These are phyloP conservation scores for Pectinophora gossypiella DNA, from an alignment of 1,140 invertebrate species.

Conservation along the genomic window DNA sequence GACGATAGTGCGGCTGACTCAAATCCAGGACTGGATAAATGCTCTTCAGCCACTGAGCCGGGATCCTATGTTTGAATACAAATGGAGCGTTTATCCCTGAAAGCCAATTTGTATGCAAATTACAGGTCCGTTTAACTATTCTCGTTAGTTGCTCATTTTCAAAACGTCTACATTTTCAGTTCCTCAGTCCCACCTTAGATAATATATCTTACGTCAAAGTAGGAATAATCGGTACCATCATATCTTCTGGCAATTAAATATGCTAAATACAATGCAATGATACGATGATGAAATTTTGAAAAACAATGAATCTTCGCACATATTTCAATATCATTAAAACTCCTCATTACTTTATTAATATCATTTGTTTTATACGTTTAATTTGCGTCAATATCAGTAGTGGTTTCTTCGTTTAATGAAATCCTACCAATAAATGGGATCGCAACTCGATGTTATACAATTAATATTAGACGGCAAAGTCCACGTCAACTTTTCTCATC, in stretches of 20 bases:
- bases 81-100: slow-evolving; percentile 70
- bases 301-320: too few species aligned
- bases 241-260: too few species aligned
- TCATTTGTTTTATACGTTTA: too few species aligned
- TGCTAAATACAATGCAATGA: too few species aligned
- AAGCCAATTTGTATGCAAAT: slow-evolving; percentile 75
- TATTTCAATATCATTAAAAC: too few species aligned
- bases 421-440: neutral
- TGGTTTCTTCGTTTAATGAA: neutral
- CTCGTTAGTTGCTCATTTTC: slow-evolving; percentile 75
- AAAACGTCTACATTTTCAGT: slow-evolving; percentile 53
- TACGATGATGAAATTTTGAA: too few species aligned
- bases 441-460: neutral
- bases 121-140: slow-evolving; percentile 69
- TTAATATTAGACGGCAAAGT: slow-evolving; percentile 9
- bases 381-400: too few species aligned
- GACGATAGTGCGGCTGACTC: slow-evolving; percentile 50
- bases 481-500: slow-evolving; percentile 34
- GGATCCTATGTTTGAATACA: slow-evolving; percentile 69
- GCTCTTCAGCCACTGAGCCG: slow-evolving; percentile 56
- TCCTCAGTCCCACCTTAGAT: too few species aligned
- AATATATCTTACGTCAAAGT: too few species aligned
- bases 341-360: too few species aligned
- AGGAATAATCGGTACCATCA: too few species aligned
- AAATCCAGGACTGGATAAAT: slow-evolving; percentile 69